Evolutionary conservation across 2,113 vertebrate genomes (phyloP).

Genomic region (Pogonocichla stellata): DNA sequence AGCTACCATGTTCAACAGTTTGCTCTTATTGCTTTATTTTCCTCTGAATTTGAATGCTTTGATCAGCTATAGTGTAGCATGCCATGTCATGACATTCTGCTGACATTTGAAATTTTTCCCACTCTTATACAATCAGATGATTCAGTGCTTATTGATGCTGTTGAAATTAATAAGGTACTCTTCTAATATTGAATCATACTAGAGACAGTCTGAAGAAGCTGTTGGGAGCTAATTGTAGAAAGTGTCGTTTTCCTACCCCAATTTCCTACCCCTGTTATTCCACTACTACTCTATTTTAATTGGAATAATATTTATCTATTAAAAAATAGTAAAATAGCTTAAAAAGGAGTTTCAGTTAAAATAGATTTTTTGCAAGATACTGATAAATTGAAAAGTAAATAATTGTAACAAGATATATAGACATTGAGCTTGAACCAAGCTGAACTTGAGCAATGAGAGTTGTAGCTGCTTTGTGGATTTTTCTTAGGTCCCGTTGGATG

Average conservation of each 20-base stretch:
- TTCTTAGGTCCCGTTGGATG: neutral
- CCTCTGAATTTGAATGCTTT: neutral
- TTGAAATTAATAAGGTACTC: neutral
- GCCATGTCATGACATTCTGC: neutral
- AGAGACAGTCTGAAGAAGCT: neutral
- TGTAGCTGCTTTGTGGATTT: neutral
- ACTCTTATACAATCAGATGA: neutral
- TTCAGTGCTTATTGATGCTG: neutral
- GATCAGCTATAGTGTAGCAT: neutral
- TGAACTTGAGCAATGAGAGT: neutral
- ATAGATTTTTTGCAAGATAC: neutral
- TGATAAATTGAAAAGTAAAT: neutral
- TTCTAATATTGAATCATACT: neutral
- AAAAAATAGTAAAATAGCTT: neutral
- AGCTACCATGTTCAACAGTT: neutral
- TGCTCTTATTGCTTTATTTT: neutral
- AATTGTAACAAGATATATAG: neutral
- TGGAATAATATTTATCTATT: neutral
- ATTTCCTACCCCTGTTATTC: neutral
- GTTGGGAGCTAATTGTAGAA: neutral
- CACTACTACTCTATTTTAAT: neutral
- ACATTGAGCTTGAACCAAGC: neutral
- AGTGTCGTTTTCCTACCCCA: neutral
- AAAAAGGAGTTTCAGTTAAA: neutral
- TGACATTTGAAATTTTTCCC: neutral